These are phyloP conservation scores for Gorsachius magnificus DNA, from an alignment of 2,797 vertebrate genomes.

Conservation along the genomic window DNA sequence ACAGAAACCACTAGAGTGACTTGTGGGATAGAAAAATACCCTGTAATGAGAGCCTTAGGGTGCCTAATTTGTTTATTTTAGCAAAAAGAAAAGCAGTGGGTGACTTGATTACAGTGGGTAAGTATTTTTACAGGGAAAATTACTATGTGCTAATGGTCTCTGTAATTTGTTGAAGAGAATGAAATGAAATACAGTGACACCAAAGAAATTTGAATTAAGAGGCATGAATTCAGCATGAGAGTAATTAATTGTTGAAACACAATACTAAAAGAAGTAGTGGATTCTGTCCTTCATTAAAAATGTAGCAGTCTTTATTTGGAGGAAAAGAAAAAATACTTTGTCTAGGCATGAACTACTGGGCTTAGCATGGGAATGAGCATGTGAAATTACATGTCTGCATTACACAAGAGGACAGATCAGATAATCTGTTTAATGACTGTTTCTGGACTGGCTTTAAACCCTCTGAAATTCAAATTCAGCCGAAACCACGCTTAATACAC, in stretches of 20 bases:
- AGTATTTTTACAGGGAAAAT: neutral
- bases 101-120: neutral
- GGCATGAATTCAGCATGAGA: neutral
- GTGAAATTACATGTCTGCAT: neutral
- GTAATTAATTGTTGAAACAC: neutral
- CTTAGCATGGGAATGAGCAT: neutral
- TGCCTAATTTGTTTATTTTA: neutral
- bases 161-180: neutral
- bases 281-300: neutral
- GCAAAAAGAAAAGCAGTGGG: neutral
- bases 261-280: neutral
- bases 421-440: neutral
- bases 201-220: neutral
- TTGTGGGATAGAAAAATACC: neutral
- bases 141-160: neutral
- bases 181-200: neutral
- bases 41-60: neutral
- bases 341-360: neutral
- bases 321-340: neutral
- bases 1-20: neutral
- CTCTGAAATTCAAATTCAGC: neutral
- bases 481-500: neutral
- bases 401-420: neutral
- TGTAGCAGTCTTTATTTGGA: neutral
- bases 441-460: neutral